phyloP scores from a whole-genome alignment of 2,888 invertebrate genomes.

The Xiphydria camelus region DNA sequence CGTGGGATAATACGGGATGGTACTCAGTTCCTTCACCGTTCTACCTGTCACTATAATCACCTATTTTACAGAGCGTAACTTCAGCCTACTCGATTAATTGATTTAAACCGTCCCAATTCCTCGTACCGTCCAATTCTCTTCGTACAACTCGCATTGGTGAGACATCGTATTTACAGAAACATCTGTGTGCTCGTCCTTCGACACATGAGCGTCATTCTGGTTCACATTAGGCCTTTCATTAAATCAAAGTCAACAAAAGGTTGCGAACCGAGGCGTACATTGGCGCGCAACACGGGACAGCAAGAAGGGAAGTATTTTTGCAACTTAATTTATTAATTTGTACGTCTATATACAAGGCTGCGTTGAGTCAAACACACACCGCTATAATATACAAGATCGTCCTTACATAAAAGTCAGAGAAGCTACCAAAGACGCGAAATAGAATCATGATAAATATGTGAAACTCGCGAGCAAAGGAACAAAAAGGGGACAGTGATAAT shows the following conservation, averaged over 20 bases:
- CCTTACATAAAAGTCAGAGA: conserved; percentile 17
- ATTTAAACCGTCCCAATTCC: not conserved
- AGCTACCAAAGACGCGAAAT: conserved; percentile 1
- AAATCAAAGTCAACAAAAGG: conserved; percentile 15
- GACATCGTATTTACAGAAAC: conserved; percentile 4
- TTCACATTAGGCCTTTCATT: conserved; percentile 11
- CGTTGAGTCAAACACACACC: conserved; percentile 32
- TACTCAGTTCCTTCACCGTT: too few relatives aligned
- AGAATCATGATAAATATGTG: conserved; percentile 15
- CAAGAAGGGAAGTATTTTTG: conserved; percentile 17
- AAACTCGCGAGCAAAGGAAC: not conserved
- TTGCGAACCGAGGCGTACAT: conserved; percentile 4
- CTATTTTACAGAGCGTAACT: too few relatives aligned
- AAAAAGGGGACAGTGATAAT: conserved; percentile 6
- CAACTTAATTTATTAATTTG: conserved; percentile 45
- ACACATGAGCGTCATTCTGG: not conserved
- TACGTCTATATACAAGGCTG: conserved; percentile 46
- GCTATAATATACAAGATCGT: conserved; percentile 23
- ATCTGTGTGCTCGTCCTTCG: not conserved
- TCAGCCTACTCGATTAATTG: not conserved
- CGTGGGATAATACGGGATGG: too few relatives aligned
- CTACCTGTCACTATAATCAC: too few relatives aligned
- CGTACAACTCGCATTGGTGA: not conserved
- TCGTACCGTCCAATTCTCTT: not conserved
- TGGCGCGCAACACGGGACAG: too few relatives aligned